Conservation (phyloP, 2,797 vertebrate species). For the Notamacropus eugenii region DNA sequence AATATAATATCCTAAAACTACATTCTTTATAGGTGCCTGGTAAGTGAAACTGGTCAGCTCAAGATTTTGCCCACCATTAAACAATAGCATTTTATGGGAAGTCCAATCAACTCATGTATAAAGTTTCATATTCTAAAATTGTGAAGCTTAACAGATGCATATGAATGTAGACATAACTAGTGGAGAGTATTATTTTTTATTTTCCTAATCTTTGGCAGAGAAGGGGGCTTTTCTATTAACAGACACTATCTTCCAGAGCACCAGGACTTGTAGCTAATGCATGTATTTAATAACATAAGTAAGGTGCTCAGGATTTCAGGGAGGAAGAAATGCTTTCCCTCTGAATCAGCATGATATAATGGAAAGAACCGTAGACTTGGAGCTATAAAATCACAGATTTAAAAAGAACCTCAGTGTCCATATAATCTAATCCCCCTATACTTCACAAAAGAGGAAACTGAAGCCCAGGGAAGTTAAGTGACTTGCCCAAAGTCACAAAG, state of each 20-base stretch:
- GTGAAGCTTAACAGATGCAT: neutral
- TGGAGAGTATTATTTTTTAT: neutral
- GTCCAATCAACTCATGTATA: neutral
- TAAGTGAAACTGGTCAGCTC: neutral
- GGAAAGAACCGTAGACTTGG: neutral
- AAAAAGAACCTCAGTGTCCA: neutral
- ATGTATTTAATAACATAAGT: neutral
- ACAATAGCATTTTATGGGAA: neutral
- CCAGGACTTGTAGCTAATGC: neutral
- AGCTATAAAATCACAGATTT: neutral
- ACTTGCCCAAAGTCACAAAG: neutral
- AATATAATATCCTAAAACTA: neutral
- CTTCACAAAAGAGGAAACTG: neutral
- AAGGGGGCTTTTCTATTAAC: neutral
- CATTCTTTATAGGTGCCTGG: neutral
- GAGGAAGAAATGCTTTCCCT: neutral
- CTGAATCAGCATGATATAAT: neutral
- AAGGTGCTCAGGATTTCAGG: neutral
- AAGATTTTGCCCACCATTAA: slow-evolving; percentile 1
- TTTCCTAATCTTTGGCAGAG: neutral
- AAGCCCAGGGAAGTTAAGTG: neutral
- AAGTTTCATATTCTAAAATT: slow-evolving; percentile 12
- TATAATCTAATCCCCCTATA: neutral
- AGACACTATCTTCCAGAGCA: neutral
- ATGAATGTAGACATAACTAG: neutral